Evolutionary conservation across 2,888 invertebrate genomes (phyloP).

Genomic region (Hemicrepidius hirtus): DNA sequence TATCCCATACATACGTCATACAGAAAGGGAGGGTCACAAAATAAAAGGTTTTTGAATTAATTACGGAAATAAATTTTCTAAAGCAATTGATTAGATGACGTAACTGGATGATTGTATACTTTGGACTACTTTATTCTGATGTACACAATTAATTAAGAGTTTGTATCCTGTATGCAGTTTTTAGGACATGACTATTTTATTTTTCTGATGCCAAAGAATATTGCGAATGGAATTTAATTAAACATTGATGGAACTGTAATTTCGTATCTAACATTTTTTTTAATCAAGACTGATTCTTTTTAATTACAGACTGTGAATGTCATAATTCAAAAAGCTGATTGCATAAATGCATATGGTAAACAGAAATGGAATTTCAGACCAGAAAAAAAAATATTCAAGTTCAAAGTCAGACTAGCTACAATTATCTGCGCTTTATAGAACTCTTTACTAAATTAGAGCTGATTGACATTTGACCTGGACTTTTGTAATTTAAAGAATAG

Average conservation of each 20-base stretch:
- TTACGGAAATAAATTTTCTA: slow-evolving; percentile 7
- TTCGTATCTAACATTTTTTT: too few species aligned
- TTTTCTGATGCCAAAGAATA: too few species aligned
- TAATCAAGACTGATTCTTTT: background rate
- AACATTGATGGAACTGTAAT: too few species aligned
- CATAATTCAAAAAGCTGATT: too few species aligned
- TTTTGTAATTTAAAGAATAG: slow-evolving; percentile 34
- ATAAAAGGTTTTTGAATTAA: background rate
- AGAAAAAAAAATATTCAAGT: slow-evolving; percentile 11
- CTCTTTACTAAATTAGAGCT: slow-evolving; percentile 32
- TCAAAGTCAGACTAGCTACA: slow-evolving; percentile 19
- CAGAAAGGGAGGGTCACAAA: background rate
- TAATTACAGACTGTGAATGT: background rate
- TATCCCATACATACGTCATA: background rate
- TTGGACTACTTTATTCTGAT: background rate
- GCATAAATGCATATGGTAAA: background rate
- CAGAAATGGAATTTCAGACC: background rate
- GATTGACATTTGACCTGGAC: slow-evolving; percentile 45
- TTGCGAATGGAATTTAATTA: too few species aligned
- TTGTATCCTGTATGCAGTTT: background rate
- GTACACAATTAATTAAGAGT: background rate
- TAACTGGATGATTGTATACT: slow-evolving; percentile 5
- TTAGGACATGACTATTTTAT: background rate
- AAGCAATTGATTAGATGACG: slow-evolving; percentile 9
- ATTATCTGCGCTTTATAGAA: slow-evolving; percentile 23